Evolutionary conservation across 2,113 vertebrate genomes (phyloP).

Genomic region (Chloropsis cyanopogon): DNA sequence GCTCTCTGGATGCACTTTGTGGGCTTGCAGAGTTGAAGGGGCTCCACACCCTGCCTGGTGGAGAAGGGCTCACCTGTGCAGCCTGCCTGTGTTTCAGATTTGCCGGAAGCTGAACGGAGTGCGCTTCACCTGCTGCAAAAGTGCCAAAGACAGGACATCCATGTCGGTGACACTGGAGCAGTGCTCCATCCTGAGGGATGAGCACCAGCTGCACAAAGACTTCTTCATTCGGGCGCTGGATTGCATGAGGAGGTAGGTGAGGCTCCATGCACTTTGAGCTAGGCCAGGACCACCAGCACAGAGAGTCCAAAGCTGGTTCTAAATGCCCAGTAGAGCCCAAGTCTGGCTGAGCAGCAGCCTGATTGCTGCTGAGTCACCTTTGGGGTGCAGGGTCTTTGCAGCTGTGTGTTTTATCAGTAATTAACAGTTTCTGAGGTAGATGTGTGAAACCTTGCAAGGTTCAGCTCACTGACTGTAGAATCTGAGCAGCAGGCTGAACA

Average conservation of each 20-base stretch:
- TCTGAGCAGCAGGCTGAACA: neutral
- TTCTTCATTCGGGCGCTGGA: constrained; percentile 92
- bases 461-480: neutral
- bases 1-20: rapidly evolving
- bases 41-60: neutral
- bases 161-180: constrained; percentile 98
- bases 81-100: constrained; percentile 72
- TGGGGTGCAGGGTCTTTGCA: neutral
- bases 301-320: neutral
- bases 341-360: neutral
- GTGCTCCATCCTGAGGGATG: constrained; percentile 90
- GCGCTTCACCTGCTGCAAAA: constrained; percentile 98
- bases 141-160: constrained; percentile 98
- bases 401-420: neutral
- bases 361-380: neutral
- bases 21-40: neutral
- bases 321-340: neutral
- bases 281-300: neutral
- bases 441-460: neutral
- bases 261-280: rapidly evolving
- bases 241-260: constrained; percentile 92
- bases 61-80: neutral
- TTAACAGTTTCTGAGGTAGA: neutral
- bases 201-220: constrained; percentile 94
- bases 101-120: constrained; percentile 95